A percentile compares a stretch with the other conserved stretches of the same genome.
phyloP scores from a whole-genome alignment of 2,113 vertebrate species.

The Colius striatus region DNA sequence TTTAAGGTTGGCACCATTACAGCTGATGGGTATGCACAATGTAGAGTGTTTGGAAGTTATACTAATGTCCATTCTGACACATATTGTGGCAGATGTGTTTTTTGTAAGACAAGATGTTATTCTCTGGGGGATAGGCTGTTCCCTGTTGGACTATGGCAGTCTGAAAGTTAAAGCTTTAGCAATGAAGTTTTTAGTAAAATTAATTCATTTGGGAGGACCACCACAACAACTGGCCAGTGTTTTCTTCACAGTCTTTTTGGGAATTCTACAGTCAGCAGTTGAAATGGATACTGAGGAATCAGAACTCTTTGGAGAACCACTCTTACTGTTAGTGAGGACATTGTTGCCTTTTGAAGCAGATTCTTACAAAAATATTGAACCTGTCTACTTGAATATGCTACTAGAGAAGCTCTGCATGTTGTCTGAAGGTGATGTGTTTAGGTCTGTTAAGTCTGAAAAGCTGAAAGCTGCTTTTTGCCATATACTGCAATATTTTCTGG shows the following conservation, averaged over 20 bases:
- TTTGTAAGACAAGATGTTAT: constrained; percentile 80
- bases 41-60: constrained; percentile 84
- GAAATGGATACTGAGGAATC: constrained; percentile 71
- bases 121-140: constrained; percentile 87
- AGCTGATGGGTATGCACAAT: constrained; percentile 78
- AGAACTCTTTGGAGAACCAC: constrained; percentile 77
- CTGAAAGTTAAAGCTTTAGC: constrained; percentile 77
- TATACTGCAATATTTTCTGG: constrained; percentile 85
- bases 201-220: constrained; percentile 86
- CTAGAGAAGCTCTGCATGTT: constrained; percentile 85
- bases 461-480: constrained; percentile 84
- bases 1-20: constrained; percentile 83
- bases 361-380: constrained; percentile 79
- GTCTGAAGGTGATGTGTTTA: constrained; percentile 77
- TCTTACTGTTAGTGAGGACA: constrained; percentile 80
- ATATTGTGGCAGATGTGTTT: constrained; percentile 81
- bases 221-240: constrained; percentile 80
- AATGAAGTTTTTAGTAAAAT: constrained; percentile 79
- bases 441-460: constrained; percentile 74
- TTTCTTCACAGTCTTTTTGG: constrained; percentile 87
- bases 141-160: constrained; percentile 81
- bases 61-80: constrained; percentile 79
- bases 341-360: constrained; percentile 80
- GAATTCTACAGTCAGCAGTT: constrained; percentile 77
- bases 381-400: constrained; percentile 86